Evolutionary conservation across 2,888 invertebrate species (phyloP).

Genomic region (Agrotis puta): DNA sequence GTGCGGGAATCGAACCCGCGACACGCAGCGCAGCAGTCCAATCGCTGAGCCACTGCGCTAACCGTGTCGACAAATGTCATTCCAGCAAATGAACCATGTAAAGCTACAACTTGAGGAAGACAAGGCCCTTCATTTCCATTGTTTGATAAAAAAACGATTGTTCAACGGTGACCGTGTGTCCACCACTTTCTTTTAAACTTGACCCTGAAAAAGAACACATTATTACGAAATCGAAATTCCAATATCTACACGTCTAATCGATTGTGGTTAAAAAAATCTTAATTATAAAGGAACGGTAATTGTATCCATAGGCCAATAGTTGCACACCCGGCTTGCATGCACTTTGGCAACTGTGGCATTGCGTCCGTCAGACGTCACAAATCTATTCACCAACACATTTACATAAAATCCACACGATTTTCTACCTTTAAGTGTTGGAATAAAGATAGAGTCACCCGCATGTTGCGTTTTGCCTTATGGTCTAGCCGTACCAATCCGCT

Average conservation of each 20-base stretch:
- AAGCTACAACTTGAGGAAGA: not conserved
- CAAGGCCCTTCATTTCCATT: not conserved
- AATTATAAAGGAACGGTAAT: slow-evolving; percentile 74
- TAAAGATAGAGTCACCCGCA: slow-evolving; percentile 52
- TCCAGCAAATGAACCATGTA: not conserved
- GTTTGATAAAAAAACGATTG: not conserved
- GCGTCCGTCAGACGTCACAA: slow-evolving; percentile 71
- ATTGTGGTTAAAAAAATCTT: slow-evolving; percentile 63
- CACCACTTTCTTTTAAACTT: slow-evolving; percentile 13
- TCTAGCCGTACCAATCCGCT: slow-evolving; percentile 63
- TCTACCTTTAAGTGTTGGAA: slow-evolving; percentile 30
- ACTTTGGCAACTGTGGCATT: slow-evolving; percentile 79
- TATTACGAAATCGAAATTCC: slow-evolving; percentile 44
- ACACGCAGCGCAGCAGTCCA: too few species aligned
- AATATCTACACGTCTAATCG: slow-evolving; percentile 48
- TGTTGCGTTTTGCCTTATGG: slow-evolving; percentile 41
- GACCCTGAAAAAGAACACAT: slow-evolving; percentile 38
- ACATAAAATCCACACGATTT: slow-evolving; percentile 21
- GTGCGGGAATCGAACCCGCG: too few species aligned
- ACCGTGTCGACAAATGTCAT: too few species aligned
- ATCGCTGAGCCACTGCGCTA: too few species aligned
- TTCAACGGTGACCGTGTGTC: too few species aligned
- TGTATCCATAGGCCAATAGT: slow-evolving; percentile 70
- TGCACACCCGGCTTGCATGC: slow-evolving; percentile 76
- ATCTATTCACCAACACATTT: slow-evolving; percentile 59